A percentile compares a stretch with the other conserved stretches of the same genome.
phyloP scores from a whole-genome alignment of 2,888 invertebrate genomes.

The Epinotia bilunana region DNA sequence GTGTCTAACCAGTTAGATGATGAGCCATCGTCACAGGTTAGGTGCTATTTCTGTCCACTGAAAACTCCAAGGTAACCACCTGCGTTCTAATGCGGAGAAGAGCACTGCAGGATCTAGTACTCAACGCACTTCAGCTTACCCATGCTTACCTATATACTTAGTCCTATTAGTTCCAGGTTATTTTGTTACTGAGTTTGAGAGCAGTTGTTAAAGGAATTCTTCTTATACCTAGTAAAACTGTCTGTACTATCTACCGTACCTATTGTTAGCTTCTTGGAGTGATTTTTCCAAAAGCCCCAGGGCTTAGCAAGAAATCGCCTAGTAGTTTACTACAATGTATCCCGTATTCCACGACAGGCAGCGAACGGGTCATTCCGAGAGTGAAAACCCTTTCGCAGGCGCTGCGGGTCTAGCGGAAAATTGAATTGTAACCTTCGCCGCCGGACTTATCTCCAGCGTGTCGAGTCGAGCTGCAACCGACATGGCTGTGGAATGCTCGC shows the following conservation, averaged over 20 bases:
- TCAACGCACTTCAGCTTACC: too few relatives aligned
- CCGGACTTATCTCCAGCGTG: slow-evolving; percentile 58
- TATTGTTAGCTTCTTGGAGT: too few relatives aligned
- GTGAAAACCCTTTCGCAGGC: slow-evolving; percentile 51
- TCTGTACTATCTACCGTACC: neutral
- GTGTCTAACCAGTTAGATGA: too few relatives aligned
- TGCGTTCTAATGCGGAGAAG: too few relatives aligned
- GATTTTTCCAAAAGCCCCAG: neutral
- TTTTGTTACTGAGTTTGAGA: neutral
- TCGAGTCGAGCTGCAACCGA: slow-evolving; percentile 49
- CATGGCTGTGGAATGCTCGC: slow-evolving; percentile 55
- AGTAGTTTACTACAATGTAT: slow-evolving; percentile 25
- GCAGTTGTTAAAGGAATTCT: neutral
- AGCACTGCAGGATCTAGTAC: too few relatives aligned
- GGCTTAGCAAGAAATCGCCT: slow-evolving; percentile 4
- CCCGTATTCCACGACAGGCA: slow-evolving; percentile 26
- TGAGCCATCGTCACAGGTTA: too few relatives aligned
- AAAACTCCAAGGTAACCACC: too few relatives aligned
- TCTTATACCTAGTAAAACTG: neutral
- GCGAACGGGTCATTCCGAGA: slow-evolving; percentile 42
- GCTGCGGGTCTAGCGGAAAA: slow-evolving; percentile 61
- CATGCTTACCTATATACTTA: neutral
- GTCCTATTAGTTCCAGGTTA: neutral
- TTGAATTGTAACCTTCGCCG: slow-evolving; percentile 70
- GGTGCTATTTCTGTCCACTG: too few relatives aligned